These are phyloP conservation scores for Bubo bubo DNA, from an alignment of 2,113 vertebrate species.

Conservation along the genomic window DNA sequence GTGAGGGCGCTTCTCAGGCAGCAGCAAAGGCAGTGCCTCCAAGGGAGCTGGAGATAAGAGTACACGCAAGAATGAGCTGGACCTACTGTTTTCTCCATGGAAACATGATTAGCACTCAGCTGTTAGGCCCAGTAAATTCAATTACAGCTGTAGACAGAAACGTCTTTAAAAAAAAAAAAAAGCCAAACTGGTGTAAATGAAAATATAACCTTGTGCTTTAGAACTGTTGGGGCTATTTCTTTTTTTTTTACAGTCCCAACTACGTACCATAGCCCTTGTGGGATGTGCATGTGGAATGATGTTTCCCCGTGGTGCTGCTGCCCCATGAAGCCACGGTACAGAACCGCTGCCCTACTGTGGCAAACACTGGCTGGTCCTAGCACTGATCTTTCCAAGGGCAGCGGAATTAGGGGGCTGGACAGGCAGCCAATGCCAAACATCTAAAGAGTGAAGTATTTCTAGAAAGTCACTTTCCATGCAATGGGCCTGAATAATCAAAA, in stretches of 20 bases:
- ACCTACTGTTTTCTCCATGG: slow-evolving; percentile 42
- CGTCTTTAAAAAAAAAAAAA: neutral
- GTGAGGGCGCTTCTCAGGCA: neutral
- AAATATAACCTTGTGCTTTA: neutral
- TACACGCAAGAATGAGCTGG: neutral
- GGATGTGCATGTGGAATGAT: neutral
- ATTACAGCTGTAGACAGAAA: neutral
- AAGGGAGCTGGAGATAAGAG: neutral
- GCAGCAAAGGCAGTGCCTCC: neutral
- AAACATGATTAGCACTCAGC: slow-evolving; percentile 13
- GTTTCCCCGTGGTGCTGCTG: neutral
- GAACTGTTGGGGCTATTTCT: neutral
- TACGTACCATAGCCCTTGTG: neutral
- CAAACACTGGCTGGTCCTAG: neutral
- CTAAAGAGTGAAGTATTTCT: neutral
- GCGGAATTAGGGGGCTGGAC: neutral
- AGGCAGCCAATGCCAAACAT: neutral
- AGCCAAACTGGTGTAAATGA: neutral
- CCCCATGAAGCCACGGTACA: neutral
- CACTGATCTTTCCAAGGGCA: neutral
- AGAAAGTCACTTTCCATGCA: slow-evolving; percentile 1
- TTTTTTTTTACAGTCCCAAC: neutral
- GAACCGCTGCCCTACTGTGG: neutral
- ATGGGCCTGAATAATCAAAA: slow-evolving; percentile 2
- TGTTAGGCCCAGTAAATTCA: neutral